A percentile compares a stretch with the other conserved stretches of the same genome.
Conservation (phyloP, 1,140 invertebrate species). For the Penaeus indicus region DNA sequence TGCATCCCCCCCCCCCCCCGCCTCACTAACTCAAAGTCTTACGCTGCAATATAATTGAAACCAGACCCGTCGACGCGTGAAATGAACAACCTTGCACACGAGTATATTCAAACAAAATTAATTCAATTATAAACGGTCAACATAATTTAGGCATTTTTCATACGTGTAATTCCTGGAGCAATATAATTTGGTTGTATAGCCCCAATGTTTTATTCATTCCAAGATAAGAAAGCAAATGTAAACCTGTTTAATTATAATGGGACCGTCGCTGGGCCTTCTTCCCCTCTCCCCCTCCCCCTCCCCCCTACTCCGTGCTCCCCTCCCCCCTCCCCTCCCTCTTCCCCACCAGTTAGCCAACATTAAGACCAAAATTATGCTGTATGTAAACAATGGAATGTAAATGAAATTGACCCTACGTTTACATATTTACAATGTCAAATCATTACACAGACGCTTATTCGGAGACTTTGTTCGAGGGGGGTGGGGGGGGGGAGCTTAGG, state of each 20-base stretch:
- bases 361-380: conserved; percentile 5
- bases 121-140: conserved; percentile 63
- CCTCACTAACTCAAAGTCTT: conserved; percentile 41
- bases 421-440: conserved; percentile 37
- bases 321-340: neutral
- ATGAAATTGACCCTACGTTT: conserved; percentile 42
- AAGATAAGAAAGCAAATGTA: conserved; percentile 27
- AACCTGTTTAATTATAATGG: conserved; percentile 53
- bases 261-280: neutral
- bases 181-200: conserved; percentile 54
- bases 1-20: neutral
- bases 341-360: neutral
- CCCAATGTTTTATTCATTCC: conserved; percentile 33
- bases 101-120: conserved; percentile 63
- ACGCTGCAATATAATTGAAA: conserved; percentile 63
- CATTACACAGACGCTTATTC: neutral
- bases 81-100: conserved; percentile 51
- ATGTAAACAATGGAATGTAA: conserved; percentile 48
- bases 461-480: no score
- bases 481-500: no score
- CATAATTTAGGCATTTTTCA: conserved; percentile 62
- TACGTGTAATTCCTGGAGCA: conserved; percentile 53
- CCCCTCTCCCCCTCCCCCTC: neutral
- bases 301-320: conserved; percentile 1
- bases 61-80: conserved; percentile 46